Base-by-base conservation (phyloP, 1,140 invertebrate genomes). In the Pectinophora gossypiella region DNA sequence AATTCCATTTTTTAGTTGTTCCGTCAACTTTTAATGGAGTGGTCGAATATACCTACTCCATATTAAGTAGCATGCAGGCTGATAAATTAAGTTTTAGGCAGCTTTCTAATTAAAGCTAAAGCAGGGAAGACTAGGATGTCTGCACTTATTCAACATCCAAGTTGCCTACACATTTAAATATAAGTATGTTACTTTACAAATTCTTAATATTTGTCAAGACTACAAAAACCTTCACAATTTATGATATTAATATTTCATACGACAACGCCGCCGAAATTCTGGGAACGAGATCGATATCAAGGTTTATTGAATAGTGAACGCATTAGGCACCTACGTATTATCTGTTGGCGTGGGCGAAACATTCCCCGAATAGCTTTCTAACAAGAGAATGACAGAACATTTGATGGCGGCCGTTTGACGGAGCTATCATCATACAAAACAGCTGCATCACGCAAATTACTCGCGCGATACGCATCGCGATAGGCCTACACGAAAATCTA, bases 371-470 rank as follows among this genome's bases (percentile, higher is more conserved):
- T 79, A 68, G 51, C 69, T 67, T 51, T 68, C 74, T 80, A 80
- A 79, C 74, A 62, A 85, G 73, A 68, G 68, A 65, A 67, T 74
- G 77, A 76, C 72, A 68, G 57, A 47, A 54, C 56, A 56, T 65
- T 59, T 76, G 70, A 78, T 61, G 61, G 66, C 61, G 71, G 68
- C 62, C 16, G 32, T 21, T 42, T 59, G 20, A 51, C n/a, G n/a
- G 42, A 55, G 58, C 73, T 75, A 81, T 79, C 76, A 79, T 72
- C 76, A 53, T 74, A 59, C 21, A 72, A 76, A 80, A 77, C 63
- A 68, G 67, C 72, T 68, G 68, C 64, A 79, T 82, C 81, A 81
- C 69, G 76, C 75, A 79, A 79, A 79, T 77, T 83, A 76, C 66
- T 48, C 53, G 45, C 56, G 61, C 56, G 74, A 78, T 78, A 73